Base-by-base conservation (phyloP, 2,113 vertebrate genomes). In the Mormyrus iriodes region DNA sequence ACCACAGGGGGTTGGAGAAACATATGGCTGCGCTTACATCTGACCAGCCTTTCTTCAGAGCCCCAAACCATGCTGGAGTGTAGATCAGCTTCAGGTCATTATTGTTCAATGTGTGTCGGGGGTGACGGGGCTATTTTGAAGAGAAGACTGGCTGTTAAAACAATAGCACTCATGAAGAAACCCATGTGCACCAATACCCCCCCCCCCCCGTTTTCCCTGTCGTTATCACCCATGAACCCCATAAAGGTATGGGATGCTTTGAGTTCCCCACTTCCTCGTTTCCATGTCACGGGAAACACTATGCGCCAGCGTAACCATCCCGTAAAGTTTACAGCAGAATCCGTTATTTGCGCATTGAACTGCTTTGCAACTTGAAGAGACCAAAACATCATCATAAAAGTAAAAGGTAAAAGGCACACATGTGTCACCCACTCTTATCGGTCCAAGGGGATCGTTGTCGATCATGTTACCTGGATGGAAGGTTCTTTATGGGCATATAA, bases 21-120 rank as follows among this genome's bases (percentile, higher is more conserved):
- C 96, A 96, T 96, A 94, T 95, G 95, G 95, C 96, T 90, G 73
- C 73, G 52, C 86, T 90, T 90, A 90, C 87, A 87, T 90, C 83
- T 55, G 51, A 85, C 46, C 86, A 84, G 44, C 76, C 87, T 53
- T 83, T 52, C 87, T 48, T 48, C 86, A 87, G 17, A 83, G 53
- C 87, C 79, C 46, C 53, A 84, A 87, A 87, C 85, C 69, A 87
- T 24, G 86, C 49, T 46, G 84, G 65, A 89, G 31, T 52, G 24
- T 17, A 55, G 86, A 86, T 76, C 73, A 65, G 82, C 73, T 90
- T 73, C 89, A 90, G 89, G 52, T 88, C 79, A 73, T 90, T 90
- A 88, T 85, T 90, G 86, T 21, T 87, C 52, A 42, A 27, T 51
- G 85, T 86, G 46, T 86, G n/a, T 35, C 19, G 8, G 86, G 76